Percentiles rank a stretch among this genome's conserved stretches.
Conservation (phyloP, 2,113 vertebrate species). For the Pluvianellus socialis region DNA sequence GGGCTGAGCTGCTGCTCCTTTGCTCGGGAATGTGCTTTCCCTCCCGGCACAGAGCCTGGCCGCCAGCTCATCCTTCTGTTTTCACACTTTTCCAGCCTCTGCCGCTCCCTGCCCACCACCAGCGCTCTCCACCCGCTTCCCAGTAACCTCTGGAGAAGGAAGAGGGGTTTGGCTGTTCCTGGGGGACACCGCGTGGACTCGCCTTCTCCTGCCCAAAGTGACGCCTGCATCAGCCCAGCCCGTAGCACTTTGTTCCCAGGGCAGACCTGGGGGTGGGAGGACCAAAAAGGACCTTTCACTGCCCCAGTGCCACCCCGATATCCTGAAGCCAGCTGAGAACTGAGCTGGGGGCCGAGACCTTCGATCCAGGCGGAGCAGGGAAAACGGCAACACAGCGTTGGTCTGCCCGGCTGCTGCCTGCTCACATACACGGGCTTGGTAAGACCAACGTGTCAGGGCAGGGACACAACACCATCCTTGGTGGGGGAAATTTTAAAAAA, state of each 20-base stretch:
- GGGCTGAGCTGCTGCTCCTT: not conserved
- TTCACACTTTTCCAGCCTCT: not conserved
- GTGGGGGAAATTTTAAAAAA: accelerated
- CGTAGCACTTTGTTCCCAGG: accelerated
- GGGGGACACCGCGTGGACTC: accelerated
- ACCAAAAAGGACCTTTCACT: not conserved
- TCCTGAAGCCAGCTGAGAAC: not conserved
- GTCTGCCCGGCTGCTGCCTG: not conserved
- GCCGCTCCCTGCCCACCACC: not conserved
- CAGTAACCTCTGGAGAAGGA: not conserved
- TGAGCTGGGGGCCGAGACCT: not conserved
- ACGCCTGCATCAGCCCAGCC: accelerated
- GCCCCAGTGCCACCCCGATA: not conserved
- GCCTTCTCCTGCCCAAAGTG: not conserved
- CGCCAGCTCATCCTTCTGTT: not conserved
- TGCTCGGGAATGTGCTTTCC: accelerated
- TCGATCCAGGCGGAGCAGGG: not conserved
- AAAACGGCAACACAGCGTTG: not conserved
- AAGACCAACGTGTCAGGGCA: not conserved
- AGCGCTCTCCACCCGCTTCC: not conserved
- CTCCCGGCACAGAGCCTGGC: not conserved
- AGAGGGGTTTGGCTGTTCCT: not conserved
- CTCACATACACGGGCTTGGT: no score
- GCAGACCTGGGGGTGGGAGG: not conserved
- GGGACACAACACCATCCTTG: not conserved